Base-by-base conservation (phyloP, 2,113 vertebrate genomes). In the Prinia subflava region DNA sequence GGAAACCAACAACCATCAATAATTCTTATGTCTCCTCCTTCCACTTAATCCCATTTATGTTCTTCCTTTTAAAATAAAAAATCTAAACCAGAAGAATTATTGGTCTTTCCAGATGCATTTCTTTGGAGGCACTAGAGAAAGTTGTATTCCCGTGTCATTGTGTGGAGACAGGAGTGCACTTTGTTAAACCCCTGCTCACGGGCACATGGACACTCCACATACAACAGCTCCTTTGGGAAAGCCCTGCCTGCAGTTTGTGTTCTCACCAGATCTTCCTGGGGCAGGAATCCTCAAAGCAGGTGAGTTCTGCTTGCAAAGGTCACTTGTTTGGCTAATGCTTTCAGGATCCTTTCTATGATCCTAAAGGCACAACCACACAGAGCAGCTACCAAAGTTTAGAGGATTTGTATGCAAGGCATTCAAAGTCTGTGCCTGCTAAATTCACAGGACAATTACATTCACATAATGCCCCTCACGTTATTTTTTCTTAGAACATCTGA, bases 201-300 rank as follows among this genome's bases (percentile, higher is more conserved):
- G 30, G 39, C 35, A 68, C 15, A 12, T 0, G 2, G 1, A 2
- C 56, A 17, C 46, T 12, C 52, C 47, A 39, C 6, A 4, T 1
- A 4, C 0, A 2, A 57, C 41, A 74, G 31, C 0, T 73, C 20
- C 30, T 8, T 30, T 1, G 18, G 67, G 59, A 86, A 86, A 75
- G 11, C 20, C 21, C 25, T 56, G 39, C 3, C 37, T 50, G 37
- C 4, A 46, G 71, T 30, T 19, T 28, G 31, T 41, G 17, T 3
- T 47, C 47, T 47, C 49, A 15, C 0, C 2, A 83, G 62, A n/a
- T 15, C 28, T 35, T 46, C n/a, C n/a, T 15, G 12, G 4, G 22
- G 17, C 37, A 77, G 28, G n/a, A n/a, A 49, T 15, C 37, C 31
- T 60, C 46, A 65, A 11, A 63, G 46, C 73, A 77, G 23, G 14